Percentiles rank a stretch among this genome's conserved stretches.
Evolutionary conservation across 2,797 vertebrate species (phyloP).

Genomic region (Protosalanx chinensis): DNA sequence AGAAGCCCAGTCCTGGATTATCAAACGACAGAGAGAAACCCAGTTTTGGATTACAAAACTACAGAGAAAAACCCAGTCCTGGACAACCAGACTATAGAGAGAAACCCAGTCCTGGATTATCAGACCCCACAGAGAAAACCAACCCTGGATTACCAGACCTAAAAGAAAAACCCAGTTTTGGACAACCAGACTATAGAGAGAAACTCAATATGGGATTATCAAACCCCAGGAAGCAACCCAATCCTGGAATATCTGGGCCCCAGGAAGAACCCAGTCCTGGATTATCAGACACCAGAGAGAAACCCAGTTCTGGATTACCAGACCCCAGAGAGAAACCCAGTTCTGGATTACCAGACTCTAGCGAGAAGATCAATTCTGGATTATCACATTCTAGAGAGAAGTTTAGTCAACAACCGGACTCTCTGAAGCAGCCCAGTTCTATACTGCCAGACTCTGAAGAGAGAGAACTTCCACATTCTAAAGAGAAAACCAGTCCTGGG

Average conservation of each 20-base stretch:
- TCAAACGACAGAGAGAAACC: slow-evolving; percentile 36
- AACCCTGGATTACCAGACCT: slow-evolving; percentile 40
- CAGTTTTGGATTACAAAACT: slow-evolving; percentile 40
- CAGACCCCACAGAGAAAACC: slow-evolving; percentile 35
- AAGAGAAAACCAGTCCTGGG: neutral
- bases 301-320: neutral
- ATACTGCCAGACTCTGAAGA: too few species aligned
- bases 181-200: slow-evolving; percentile 31
- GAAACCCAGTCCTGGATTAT: neutral
- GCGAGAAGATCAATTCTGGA: slow-evolving; percentile 43
- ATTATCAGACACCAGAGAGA: slow-evolving; percentile 24
- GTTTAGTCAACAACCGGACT: too few species aligned
- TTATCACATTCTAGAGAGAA: slow-evolving; percentile 8
- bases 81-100: slow-evolving; percentile 45
- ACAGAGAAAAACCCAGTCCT: slow-evolving; percentile 51
- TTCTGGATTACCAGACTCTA: slow-evolving; percentile 39
- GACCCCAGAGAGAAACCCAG: slow-evolving; percentile 37
- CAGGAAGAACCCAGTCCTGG: slow-evolving; percentile 57
- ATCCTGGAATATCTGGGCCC: slow-evolving; percentile 42
- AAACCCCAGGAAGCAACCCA: slow-evolving; percentile 36
- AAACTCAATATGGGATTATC: neutral
- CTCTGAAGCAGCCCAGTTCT: too few species aligned
- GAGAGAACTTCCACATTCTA: neutral
- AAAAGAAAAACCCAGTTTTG: slow-evolving; percentile 57
- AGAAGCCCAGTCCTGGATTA: neutral